Base-by-base conservation (phyloP, 2,888 invertebrate species). In the Leptogaster cylindrica region DNA sequence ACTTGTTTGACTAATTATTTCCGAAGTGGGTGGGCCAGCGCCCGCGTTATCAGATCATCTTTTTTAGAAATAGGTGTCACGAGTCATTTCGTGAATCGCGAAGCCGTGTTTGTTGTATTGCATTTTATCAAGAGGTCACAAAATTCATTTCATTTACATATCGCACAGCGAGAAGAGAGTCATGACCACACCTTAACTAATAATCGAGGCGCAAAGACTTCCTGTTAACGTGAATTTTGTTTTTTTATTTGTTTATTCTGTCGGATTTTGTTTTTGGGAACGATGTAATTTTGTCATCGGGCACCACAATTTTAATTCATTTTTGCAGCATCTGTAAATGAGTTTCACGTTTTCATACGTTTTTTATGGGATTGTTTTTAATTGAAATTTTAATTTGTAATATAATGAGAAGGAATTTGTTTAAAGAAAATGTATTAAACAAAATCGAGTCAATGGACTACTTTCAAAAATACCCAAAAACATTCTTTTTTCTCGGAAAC, bases 1-100 rank as follows among this genome's bases (percentile, higher is more conserved):
- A 52, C 52, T 52, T 52, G n/a, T 33, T 52, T 14, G 33, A 33
- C 52, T 52, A 52, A 52, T 52, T 52, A 52, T 31, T 18, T 52
- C n/a, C 52, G 31, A 31, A 28, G 52, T 31, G 28, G 52, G 52
- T 52, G 52, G 52, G 52, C 52, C 33, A 33, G 7, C n/a, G 44
- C 16, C 20, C 10, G 18, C 14, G 52, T 33, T 52, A 52, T 52
- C 52, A 28, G 31, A 18, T 52, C 33, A 52, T 52, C 33, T 16
- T 18, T 39, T 3, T 12, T 33, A 52, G 33, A 52, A 52, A 52
- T 52, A 18, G 52, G 52, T 52, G 52, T 52, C 52, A 52, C 33
- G 52, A 31, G 16, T 31, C 52, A 33, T 31, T 52, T 52, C 8
- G 33, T 18, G 16, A 31, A 31, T 52, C 52, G 52, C 52, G n/a